Percentiles rank a stretch among this genome's conserved stretches.
Evolutionary conservation across 2,797 vertebrate species (phyloP).

Genomic region (Arvicola amphibius): DNA sequence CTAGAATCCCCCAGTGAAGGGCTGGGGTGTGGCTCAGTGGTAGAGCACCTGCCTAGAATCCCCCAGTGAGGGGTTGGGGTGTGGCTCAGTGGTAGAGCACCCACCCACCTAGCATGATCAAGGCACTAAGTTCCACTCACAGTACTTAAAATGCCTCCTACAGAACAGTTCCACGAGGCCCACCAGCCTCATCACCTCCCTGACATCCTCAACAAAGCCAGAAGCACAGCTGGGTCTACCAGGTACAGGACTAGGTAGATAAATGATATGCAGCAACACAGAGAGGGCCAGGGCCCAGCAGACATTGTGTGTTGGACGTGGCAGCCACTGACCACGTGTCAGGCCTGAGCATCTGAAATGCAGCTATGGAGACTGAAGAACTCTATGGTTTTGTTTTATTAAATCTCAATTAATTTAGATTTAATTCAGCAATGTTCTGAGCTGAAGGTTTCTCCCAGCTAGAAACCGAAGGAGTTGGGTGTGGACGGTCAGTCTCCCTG

Average conservation of each 20-base stretch:
- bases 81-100: background rate
- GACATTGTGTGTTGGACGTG: accelerated
- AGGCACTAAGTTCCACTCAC: background rate
- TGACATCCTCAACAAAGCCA: background rate
- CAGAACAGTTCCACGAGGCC: accelerated
- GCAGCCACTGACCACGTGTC: background rate
- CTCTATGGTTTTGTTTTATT: background rate
- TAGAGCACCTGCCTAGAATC: background rate
- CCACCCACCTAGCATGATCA: background rate
- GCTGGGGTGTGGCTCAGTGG: background rate
- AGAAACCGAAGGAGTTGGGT: background rate
- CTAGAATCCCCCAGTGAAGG: too few species aligned
- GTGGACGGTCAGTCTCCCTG: accelerated
- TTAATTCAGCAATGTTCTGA: constrained; percentile 18
- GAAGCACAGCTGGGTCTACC: background rate
- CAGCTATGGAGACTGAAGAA: background rate
- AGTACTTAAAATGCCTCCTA: background rate
- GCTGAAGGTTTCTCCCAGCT: background rate
- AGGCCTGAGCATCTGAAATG: background rate
- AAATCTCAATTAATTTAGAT: constrained; percentile 46
- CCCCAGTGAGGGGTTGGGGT: background rate
- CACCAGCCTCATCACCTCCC: accelerated
- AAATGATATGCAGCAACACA: accelerated
- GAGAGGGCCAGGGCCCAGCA: background rate
- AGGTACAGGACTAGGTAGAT: too few species aligned